Base-by-base conservation (phyloP, 2,113 vertebrate species). In the Mellivora capensis region DNA sequence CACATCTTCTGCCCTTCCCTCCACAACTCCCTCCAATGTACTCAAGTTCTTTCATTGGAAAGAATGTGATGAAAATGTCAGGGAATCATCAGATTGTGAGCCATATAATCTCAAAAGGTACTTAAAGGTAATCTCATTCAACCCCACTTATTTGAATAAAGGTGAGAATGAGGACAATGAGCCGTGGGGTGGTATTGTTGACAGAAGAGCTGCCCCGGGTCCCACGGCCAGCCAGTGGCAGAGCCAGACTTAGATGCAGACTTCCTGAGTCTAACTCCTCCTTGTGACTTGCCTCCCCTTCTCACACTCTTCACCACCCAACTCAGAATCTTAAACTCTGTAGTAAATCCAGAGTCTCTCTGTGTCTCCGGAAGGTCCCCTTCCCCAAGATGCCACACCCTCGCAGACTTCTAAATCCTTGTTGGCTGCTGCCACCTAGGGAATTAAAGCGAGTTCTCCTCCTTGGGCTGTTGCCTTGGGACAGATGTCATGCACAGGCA, bases 361-460 rank as follows among this genome's bases (percentile, higher is more conserved):
- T n/a, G 67, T 3, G 15, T 59, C 39, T 77, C 71, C 37, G 34
- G 69, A 74, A 44, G n/a, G 15, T 25, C 6, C n/a, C 52, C 67
- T 57, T 72, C 7, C 52, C 37, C 13, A 31, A 74, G 74, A 67
- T n/a, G 34, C n/a, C 83, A 57, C 49, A 67, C 4, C 80, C 11
- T 72, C 0, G 27, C 29, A 13, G 14, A 49, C 59, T 64, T 90
- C 59, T 74, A 62, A 67, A 69, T 69, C 52, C 69, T 91, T 67
- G 76, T 81, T 94, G 17, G 27, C 57, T 97, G 80, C 97, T 95
- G 96, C 84, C 96, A 90, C 52, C 94, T 97, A 95, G 95, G 82
- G 89, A 96, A 77, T 25, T 52, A 12, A 59, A 87, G 34, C 23
- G 88, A 49, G 34, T 77, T 90, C 25, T 95, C 20, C 29, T 86